Evolutionary conservation across 2,888 invertebrate species (phyloP), one percentile per base, ranked within the genome.

Genomic region (Mesochorus sp.): DNA sequence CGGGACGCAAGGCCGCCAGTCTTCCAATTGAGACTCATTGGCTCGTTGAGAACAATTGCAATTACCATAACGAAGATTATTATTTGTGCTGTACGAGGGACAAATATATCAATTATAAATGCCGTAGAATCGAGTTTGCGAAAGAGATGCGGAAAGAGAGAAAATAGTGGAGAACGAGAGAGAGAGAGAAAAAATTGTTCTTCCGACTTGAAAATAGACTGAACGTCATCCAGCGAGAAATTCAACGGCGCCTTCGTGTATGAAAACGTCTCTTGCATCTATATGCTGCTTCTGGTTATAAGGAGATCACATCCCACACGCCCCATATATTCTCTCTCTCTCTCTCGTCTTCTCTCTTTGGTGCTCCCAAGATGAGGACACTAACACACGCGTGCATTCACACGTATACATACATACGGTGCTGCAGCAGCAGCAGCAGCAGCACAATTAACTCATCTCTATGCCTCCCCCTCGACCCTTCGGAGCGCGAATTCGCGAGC

Each of bases 371-470:
- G 37, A 53, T 66, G 55, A n/a, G n/a, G n/a, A n/a, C n/a, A n/a
- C n/a, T n/a, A n/a, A n/a, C n/a, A n/a, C n/a, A n/a, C n/a, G n/a
- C n/a, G n/a, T n/a, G n/a, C n/a, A 34, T 61, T 61, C 75, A 19
- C 34, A 59, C 64, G 39, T 34, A 37, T 14, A 53, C 42, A 57
- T 37, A 24, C 53, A 62, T 37, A 70, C 59, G 49, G 17, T 64
- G n/a, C n/a, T n/a, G 28, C 44, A 31, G 5, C 4, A 19, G 53
- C 51, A 53, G 67, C 59, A 61, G 76, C 70, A 78, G 67, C 59
- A 61, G 76, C 70, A 78, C 82, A 77, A 81, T 81, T 80, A 79
- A 80, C 80, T 78, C 66, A 75, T 76, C 39, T 53, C 73, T 62
- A 51, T 71, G 49, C 37, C 24, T 61, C 42, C 49, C 6, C 17